A percentile compares a stretch with the other conserved stretches of the same genome.
phyloP scores from a whole-genome alignment of 2,113 vertebrate species.

The Galeopterus variegatus region DNA sequence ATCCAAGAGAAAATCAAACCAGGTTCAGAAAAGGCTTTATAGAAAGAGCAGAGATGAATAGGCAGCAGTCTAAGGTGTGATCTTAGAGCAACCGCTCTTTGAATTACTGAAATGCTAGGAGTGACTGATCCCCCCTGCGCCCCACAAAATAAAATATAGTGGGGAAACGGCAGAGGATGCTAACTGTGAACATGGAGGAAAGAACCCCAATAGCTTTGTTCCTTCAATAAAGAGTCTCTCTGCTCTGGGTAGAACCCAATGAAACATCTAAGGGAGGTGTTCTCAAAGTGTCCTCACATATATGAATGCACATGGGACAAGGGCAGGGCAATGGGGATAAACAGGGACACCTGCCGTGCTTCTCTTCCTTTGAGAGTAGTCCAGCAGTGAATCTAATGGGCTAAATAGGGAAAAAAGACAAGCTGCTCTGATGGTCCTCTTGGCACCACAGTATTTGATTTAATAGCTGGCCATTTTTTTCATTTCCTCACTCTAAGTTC shows the following conservation, averaged over 20 bases:
- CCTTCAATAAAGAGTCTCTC: background rate
- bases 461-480: background rate
- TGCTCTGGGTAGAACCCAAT: background rate
- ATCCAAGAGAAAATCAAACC: background rate
- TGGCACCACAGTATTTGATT: background rate
- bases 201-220: background rate
- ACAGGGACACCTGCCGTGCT: background rate
- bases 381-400: background rate
- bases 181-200: background rate
- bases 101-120: background rate
- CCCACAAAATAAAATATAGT: background rate
- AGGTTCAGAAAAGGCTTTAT: background rate
- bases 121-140: background rate
- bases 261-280: background rate
- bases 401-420: background rate
- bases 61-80: background rate
- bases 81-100: background rate
- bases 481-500: background rate
- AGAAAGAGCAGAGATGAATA: background rate
- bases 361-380: background rate
- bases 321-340: background rate
- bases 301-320: background rate
- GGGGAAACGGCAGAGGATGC: background rate
- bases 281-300: background rate
- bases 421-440: background rate